Percentiles rank a stretch among this genome's conserved stretches.
Conservation (phyloP, 2,113 vertebrate genomes). For the Gavia stellata region DNA sequence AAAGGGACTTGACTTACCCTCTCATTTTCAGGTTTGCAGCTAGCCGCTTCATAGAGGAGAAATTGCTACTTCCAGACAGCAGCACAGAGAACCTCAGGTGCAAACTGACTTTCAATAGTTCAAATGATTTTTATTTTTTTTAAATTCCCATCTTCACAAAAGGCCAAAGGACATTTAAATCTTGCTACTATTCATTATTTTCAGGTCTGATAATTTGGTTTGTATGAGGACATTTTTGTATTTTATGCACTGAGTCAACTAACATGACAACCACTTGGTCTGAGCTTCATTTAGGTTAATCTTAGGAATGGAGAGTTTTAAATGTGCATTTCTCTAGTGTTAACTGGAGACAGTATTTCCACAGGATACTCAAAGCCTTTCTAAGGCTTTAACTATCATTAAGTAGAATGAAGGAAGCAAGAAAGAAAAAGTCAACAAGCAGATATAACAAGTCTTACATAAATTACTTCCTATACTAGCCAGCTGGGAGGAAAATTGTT, state of each 20-base stretch:
- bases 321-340: background rate
- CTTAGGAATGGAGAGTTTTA: background rate
- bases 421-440: background rate
- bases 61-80: background rate
- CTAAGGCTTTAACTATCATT: background rate
- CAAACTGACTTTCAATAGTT: background rate
- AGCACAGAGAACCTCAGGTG: background rate
- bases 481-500: background rate
- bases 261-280: background rate
- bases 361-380: background rate
- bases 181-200: background rate
- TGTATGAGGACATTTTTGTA: background rate
- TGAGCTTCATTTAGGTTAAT: background rate
- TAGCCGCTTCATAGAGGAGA: background rate
- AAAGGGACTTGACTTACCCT: background rate
- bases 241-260: background rate
- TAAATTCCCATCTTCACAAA: background rate
- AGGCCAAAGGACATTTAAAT: background rate
- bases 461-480: background rate
- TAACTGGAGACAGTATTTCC: background rate
- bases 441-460: background rate
- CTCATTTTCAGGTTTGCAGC: background rate
- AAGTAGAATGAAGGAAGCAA: background rate
- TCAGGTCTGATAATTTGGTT: background rate
- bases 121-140: background rate